Conservation (phyloP, 2,113 vertebrate species). For the Nibea coibor region DNA sequence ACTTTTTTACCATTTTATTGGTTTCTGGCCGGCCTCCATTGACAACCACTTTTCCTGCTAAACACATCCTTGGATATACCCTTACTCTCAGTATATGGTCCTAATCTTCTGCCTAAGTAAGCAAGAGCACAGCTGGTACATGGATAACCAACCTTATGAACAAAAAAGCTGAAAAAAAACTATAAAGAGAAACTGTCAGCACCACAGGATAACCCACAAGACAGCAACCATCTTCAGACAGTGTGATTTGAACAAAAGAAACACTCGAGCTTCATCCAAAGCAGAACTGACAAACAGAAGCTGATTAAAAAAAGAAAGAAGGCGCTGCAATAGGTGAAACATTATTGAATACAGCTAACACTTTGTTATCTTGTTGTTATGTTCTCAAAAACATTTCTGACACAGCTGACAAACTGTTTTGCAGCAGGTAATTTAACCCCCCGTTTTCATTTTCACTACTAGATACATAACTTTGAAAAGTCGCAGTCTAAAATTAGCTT, state of each 20-base stretch:
- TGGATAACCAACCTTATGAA: constrained; percentile 7
- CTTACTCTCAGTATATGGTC: not conserved
- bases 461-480: not conserved
- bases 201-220: not conserved
- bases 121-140: constrained; percentile 1
- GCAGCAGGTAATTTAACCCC: not conserved
- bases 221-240: not conserved
- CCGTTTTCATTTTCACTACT: not conserved
- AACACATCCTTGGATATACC: not conserved
- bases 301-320: not conserved
- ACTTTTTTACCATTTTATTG: not conserved
- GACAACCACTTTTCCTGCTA: not conserved
- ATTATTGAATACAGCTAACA: not conserved
- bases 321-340: not conserved
- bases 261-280: not conserved
- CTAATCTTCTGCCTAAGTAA: constrained; percentile 15
- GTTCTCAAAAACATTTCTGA: constrained; percentile 1
- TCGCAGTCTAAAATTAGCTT: not conserved
- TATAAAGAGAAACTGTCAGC: not conserved
- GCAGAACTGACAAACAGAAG: not conserved
- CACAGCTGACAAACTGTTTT: not conserved
- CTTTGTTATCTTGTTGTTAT: constrained; percentile 4
- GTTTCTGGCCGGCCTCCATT: not conserved
- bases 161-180: not conserved
- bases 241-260: constrained; percentile 12